Conservation (phyloP, 2,888 invertebrate genomes). For the Papilio elwesi region DNA sequence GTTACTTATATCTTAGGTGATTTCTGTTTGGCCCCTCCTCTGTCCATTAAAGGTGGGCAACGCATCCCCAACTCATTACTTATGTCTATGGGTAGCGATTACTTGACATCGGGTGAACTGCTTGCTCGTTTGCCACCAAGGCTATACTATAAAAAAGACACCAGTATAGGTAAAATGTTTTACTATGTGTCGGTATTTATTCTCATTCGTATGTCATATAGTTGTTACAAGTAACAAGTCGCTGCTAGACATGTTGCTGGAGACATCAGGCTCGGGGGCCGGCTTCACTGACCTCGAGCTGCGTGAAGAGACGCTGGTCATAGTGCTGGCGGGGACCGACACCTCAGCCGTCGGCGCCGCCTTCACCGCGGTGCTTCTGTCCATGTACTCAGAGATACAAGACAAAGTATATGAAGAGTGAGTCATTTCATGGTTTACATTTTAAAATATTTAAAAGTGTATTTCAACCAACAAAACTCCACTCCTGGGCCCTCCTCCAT, state of each 20-base stretch:
- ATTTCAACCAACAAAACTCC: too few relatives aligned
- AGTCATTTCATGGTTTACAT: slow-evolving; percentile 40
- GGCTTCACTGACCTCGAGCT: slow-evolving; percentile 54
- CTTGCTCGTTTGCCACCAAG: too few relatives aligned
- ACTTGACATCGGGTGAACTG: too few relatives aligned
- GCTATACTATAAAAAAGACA: too few relatives aligned
- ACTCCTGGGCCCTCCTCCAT: too few relatives aligned
- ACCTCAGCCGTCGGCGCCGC: slow-evolving; percentile 57
- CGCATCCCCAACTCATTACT: too few relatives aligned
- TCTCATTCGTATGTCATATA: neutral
- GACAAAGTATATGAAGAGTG: slow-evolving; percentile 60
- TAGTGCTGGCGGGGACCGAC: slow-evolving; percentile 62
- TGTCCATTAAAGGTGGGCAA: too few relatives aligned
- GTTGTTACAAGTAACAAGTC: slow-evolving; percentile 25
- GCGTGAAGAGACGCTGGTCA: slow-evolving; percentile 56
- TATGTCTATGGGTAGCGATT: too few relatives aligned
- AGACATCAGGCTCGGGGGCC: slow-evolving; percentile 46
- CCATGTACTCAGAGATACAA: slow-evolving; percentile 56
- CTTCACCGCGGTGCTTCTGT: slow-evolving; percentile 54
- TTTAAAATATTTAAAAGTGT: too few relatives aligned
- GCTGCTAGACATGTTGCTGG: slow-evolving; percentile 57
- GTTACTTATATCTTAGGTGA: too few relatives aligned
- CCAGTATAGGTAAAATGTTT: too few relatives aligned
- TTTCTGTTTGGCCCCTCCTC: too few relatives aligned
- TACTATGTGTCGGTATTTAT: neutral